Conservation (phyloP, 2,113 vertebrate species). For the Marcusenius ussheri region DNA sequence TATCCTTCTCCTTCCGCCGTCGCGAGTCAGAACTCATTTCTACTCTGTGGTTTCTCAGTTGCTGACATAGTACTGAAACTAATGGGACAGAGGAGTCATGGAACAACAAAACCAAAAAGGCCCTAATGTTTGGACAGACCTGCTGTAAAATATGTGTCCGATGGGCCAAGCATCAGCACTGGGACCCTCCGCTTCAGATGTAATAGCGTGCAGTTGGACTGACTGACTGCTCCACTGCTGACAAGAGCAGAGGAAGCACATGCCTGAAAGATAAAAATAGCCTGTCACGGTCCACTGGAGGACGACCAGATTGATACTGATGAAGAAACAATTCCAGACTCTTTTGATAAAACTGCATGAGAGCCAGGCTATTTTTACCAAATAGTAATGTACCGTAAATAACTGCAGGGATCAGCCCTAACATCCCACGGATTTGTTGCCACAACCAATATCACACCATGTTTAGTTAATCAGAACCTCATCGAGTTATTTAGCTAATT, state of each 20-base stretch:
- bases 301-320: neutral
- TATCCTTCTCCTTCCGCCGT: neutral
- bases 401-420: neutral
- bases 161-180: conserved; percentile 41
- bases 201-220: conserved; percentile 31
- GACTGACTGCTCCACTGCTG: conserved; percentile 40
- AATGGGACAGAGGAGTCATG: neutral
- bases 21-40: neutral
- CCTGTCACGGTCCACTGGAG: neutral
- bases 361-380: neutral
- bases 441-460: neutral
- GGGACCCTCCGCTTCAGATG: conserved; percentile 30
- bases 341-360: neutral
- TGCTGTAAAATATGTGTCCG: conserved; percentile 22
- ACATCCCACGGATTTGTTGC: neutral
- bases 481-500: neutral
- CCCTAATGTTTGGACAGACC: conserved; percentile 46
- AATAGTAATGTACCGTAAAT: neutral
- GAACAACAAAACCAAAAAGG: conserved; percentile 13
- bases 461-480: neutral
- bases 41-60: neutral
- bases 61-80: neutral
- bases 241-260: conserved; percentile 33
- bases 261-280: conserved; percentile 3
- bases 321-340: neutral